Base-by-base conservation (phyloP, 2,797 vertebrate genomes). In the Gymnoscopelus microlampas region DNA sequence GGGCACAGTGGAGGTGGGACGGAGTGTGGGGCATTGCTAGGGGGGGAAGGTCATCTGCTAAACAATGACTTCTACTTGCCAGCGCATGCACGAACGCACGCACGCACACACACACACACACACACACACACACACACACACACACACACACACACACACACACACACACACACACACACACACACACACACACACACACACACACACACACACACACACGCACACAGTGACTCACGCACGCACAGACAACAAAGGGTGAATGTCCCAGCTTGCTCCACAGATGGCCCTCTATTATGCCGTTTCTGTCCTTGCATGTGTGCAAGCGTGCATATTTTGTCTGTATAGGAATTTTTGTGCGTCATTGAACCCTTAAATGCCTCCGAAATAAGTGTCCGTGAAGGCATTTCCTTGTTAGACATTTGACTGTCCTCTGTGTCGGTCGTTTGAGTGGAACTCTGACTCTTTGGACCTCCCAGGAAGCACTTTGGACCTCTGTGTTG, bases 31-130 rank as follows among this genome's bases (percentile, higher is more conserved):
- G 23, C 35, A 24, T 60, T 29, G 24, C 12, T 19, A 55, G 48
- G 6, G 65, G 71, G 63, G 62, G 51, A 81, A 82, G 82, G 79
- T 80, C 71, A 76, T 73, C 60, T 62, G 66, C 60, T 75, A 57
- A 83, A 82, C 68, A 77, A 76, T 69, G 75, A 76, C 73, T 77
- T 47, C 44, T 72, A 74, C 69, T 62, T 72, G 72, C 57, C 53
- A 54, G 15, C 56, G 35, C 56, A 79, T 49, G 67, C 65, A 54
- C 3, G 1, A 2, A 23, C 15, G 26, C 64, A 60, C 68, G 66
- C n/a, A 6, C 11, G 32, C 64, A 60, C 39, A 49, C 39, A 61
- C 60, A 61, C 14, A 47, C 60, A 61, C 7, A 15, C 58, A 60
- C 58, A 60, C 12, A 60, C 13, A 60, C 26, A 60, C 58, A 35